Percentiles rank a stretch among this genome's conserved stretches.
Evolutionary conservation across 1,140 invertebrate species (phyloP).

Genomic region (Sminthurinus signatus): DNA sequence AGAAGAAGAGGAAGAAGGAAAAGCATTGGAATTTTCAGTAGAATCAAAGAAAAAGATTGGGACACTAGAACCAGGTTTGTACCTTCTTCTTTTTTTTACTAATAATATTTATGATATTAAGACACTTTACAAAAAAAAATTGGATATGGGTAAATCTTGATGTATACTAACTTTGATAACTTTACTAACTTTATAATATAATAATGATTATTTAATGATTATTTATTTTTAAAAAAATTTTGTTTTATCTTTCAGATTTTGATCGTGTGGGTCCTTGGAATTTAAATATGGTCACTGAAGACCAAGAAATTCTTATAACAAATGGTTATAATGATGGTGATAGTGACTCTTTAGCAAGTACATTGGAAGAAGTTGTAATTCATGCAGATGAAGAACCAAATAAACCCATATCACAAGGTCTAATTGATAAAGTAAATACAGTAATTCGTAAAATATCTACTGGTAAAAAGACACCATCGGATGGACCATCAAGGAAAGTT

Average conservation of each 20-base stretch:
- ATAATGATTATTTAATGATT: too few species aligned
- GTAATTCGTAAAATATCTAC: conserved; percentile 34
- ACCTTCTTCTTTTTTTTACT: too few species aligned
- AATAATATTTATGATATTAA: too few species aligned
- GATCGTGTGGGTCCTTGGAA: conserved; percentile 3
- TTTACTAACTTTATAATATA: too few species aligned
- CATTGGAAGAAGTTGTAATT: conserved; percentile 25
- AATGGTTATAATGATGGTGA: background rate
- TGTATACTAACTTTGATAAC: too few species aligned
- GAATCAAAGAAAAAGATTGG: too few species aligned
- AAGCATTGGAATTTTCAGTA: too few species aligned
- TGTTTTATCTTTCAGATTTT: background rate
- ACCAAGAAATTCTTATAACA: conserved; percentile 28
- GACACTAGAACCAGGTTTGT: too few species aligned
- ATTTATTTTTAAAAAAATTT: background rate
- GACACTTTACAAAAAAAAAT: too few species aligned
- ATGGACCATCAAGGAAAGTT: conserved; percentile 27
- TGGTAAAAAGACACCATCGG: conserved; percentile 19
- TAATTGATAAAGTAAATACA: conserved; percentile 29
- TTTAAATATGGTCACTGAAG: conserved; percentile 19
- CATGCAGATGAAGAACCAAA: conserved; percentile 7
- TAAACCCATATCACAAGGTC: background rate
- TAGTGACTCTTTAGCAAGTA: background rate
- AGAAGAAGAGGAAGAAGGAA: conserved; percentile 5
- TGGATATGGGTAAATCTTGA: too few species aligned